Conservation (phyloP, 1,140 invertebrate species). For the Bombus superbus region DNA sequence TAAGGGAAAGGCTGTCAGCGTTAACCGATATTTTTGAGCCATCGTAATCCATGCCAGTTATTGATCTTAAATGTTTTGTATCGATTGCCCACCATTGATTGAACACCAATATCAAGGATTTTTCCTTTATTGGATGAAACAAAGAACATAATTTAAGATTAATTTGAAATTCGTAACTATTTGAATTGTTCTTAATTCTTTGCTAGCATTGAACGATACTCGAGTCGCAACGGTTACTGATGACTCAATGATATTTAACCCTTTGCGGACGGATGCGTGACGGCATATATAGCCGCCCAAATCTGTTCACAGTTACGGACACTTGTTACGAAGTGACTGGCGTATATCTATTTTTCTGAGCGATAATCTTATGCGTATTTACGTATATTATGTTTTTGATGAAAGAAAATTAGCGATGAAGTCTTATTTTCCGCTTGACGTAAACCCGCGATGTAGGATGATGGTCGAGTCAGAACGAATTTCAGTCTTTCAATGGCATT, state of each 20-base stretch:
- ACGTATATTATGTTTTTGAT: too few relatives aligned
- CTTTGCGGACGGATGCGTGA: too few relatives aligned
- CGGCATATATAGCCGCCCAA: too few relatives aligned
- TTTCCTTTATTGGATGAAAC: background rate
- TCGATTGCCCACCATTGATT: background rate
- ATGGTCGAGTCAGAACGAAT: too few relatives aligned
- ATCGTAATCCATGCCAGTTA: conserved; percentile 18
- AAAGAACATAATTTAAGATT: background rate
- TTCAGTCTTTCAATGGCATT: too few relatives aligned
- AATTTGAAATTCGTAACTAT: background rate
- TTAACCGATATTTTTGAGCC: conserved; percentile 31
- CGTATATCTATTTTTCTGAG: too few relatives aligned
- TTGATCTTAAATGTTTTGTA: conserved; percentile 7
- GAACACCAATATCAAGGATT: conserved; percentile 29
- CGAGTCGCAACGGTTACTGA: background rate
- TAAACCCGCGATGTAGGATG: too few relatives aligned
- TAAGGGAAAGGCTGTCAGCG: conserved; percentile 54
- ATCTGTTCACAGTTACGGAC: too few relatives aligned
- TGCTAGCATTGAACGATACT: background rate
- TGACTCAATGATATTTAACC: background rate
- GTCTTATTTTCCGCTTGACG: too few relatives aligned
- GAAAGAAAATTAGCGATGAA: too few relatives aligned
- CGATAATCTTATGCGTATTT: too few relatives aligned
- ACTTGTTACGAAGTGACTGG: too few relatives aligned
- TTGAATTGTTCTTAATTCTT: conserved; percentile 2